Conservation (phyloP, 2,113 vertebrate genomes). For the Callipepla californica region DNA sequence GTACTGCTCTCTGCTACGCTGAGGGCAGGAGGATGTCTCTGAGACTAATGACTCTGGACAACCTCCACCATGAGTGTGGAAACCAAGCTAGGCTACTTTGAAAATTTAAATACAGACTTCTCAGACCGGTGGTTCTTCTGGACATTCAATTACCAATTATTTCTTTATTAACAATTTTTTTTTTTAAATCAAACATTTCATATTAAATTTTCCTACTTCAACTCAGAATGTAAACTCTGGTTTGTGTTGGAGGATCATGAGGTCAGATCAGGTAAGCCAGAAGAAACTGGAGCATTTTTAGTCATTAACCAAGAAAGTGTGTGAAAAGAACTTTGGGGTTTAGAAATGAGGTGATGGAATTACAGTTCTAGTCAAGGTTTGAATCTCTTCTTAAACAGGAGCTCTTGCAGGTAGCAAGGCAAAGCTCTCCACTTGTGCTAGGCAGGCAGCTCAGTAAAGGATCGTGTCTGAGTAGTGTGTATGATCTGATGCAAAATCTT, state of each 20-base stretch:
- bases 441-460: background rate
- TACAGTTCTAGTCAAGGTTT: background rate
- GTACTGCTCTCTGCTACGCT: background rate
- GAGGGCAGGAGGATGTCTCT: background rate
- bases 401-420: background rate
- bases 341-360: background rate
- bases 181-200: background rate
- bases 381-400: background rate
- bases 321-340: background rate
- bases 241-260: background rate
- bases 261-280: background rate
- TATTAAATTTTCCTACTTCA: background rate
- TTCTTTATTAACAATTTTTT: background rate
- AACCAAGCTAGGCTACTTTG: background rate
- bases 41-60: background rate
- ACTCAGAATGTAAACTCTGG: background rate
- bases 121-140: background rate
- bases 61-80: background rate
- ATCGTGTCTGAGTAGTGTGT: background rate
- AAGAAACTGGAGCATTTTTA: background rate
- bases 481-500: background rate
- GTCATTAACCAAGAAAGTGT: background rate
- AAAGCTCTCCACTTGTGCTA: background rate
- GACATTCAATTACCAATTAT: background rate
- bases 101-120: constrained; percentile 8